phyloP scores from a whole-genome alignment of 64 coral and sea anemone genomes.

The Montipora sp. region DNA sequence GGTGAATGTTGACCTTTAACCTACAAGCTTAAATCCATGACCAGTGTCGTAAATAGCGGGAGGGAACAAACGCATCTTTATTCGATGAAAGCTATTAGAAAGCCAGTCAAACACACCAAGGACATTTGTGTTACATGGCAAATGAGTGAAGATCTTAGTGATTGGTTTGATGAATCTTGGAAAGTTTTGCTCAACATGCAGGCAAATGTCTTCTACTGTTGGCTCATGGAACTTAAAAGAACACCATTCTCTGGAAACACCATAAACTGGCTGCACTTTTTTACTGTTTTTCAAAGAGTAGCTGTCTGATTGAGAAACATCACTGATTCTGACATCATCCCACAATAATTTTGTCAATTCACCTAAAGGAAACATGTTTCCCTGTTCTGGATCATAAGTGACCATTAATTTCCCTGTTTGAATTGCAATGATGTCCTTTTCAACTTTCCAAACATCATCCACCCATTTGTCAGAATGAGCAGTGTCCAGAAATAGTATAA shows the following conservation, averaged over 20 bases:
- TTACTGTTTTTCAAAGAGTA: slow-evolving; percentile 64
- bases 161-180: slow-evolving; percentile 90
- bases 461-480: slow-evolving; percentile 95
- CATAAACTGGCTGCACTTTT: slow-evolving; percentile 88
- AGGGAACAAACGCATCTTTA: slow-evolving; percentile 91
- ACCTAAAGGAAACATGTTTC: slow-evolving; percentile 81
- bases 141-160: slow-evolving; percentile 82
- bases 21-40: slow-evolving; percentile 92
- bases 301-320: slow-evolving; percentile 50
- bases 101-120: slow-evolving; percentile 74
- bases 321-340: slow-evolving; percentile 74
- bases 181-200: slow-evolving; percentile 90
- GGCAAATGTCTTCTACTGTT: slow-evolving; percentile 83
- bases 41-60: slow-evolving; percentile 91
- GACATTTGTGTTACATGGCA: slow-evolving; percentile 81
- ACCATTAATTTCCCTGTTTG: slow-evolving; percentile 79
- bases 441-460: slow-evolving; percentile 72
- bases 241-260: slow-evolving; percentile 89
- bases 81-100: slow-evolving; percentile 50
- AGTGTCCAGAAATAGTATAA: slow-evolving; percentile 93
- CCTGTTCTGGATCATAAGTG: slow-evolving; percentile 77
- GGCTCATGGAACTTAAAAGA: slow-evolving; percentile 95
- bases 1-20: not conserved
- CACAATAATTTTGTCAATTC: slow-evolving; percentile 86
- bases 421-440: slow-evolving; percentile 85